A percentile compares a stretch with the other conserved stretches of the same genome.
These are phyloP conservation scores for Ploceus nigricollis DNA, from an alignment of 2,113 vertebrate genomes.

Conservation along the genomic window DNA sequence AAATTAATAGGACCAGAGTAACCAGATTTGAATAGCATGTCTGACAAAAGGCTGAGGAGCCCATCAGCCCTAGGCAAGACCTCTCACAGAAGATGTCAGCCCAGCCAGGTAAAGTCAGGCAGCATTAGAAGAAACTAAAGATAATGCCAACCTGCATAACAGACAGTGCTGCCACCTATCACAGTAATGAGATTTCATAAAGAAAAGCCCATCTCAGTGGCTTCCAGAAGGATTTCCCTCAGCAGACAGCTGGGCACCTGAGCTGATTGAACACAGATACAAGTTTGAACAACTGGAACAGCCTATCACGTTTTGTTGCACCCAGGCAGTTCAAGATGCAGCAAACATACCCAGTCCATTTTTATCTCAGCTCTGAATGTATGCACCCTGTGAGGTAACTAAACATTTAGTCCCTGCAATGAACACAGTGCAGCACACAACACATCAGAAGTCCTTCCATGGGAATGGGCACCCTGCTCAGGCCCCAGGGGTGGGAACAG, in stretches of 20 bases:
- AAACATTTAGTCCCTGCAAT: neutral
- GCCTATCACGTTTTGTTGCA: neutral
- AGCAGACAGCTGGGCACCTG: neutral
- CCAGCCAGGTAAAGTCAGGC: constrained; percentile 9
- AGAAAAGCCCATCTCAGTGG: neutral
- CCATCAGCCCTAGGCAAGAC: constrained; percentile 7
- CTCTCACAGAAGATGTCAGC: constrained; percentile 30
- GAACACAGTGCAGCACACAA: neutral
- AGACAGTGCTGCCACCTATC: constrained; percentile 24
- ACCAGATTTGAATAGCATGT: neutral
- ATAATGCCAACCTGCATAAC: neutral
- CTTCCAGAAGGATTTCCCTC: constrained; percentile 34
- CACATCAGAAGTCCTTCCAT: neutral
- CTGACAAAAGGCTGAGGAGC: constrained; percentile 23
- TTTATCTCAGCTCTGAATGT: neutral
- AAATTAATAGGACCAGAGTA: constrained; percentile 11
- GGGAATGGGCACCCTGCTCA: neutral
- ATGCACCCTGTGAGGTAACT: neutral
- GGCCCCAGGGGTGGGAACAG: neutral
- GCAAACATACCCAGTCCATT: neutral
- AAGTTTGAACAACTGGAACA: neutral
- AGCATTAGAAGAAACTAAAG: neutral
- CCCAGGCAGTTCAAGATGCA: neutral
- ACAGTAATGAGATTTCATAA: constrained; percentile 13
- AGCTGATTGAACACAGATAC: constrained; percentile 7